A percentile compares a stretch with the other conserved stretches of the same genome.
These are phyloP conservation scores for Urosaurus nigricauda DNA, from an alignment of 2,797 vertebrate species.

Conservation along the genomic window DNA sequence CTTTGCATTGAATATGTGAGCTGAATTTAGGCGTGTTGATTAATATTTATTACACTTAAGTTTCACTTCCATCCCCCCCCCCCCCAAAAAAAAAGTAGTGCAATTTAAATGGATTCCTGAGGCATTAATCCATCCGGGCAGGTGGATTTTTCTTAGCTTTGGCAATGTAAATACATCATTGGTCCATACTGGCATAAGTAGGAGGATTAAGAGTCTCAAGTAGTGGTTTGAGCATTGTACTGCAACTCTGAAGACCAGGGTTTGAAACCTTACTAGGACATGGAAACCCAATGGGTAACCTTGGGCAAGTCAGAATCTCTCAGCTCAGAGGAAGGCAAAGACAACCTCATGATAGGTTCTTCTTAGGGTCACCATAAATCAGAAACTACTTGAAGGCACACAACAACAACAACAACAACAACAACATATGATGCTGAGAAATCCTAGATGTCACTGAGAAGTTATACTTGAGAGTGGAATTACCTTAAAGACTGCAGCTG, in stretches of 20 bases:
- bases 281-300: too few relatives aligned
- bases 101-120: neutral
- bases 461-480: neutral
- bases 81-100: neutral
- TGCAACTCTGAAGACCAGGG: too few relatives aligned
- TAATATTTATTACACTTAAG: neutral
- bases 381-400: too few relatives aligned
- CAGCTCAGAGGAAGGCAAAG: too few relatives aligned
- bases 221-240: too few relatives aligned
- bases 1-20: constrained; percentile 43
- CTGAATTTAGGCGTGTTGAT: neutral
- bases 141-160: neutral
- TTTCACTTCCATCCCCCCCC: neutral
- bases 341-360: too few relatives aligned
- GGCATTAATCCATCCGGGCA: neutral
- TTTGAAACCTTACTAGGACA: too few relatives aligned
- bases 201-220: neutral
- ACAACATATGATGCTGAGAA: neutral
- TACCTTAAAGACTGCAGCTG: neutral
- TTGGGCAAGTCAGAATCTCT: too few relatives aligned
- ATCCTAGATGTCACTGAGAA: neutral
- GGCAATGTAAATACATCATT: neutral
- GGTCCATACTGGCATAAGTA: neutral
- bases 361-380: too few relatives aligned
- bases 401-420: too few relatives aligned